Percentiles rank a stretch among this genome's conserved stretches.
Evolutionary conservation across 35 echinoderm and acorn worm genomes (phyloP).

Genomic region (Ptychodera flava): DNA sequence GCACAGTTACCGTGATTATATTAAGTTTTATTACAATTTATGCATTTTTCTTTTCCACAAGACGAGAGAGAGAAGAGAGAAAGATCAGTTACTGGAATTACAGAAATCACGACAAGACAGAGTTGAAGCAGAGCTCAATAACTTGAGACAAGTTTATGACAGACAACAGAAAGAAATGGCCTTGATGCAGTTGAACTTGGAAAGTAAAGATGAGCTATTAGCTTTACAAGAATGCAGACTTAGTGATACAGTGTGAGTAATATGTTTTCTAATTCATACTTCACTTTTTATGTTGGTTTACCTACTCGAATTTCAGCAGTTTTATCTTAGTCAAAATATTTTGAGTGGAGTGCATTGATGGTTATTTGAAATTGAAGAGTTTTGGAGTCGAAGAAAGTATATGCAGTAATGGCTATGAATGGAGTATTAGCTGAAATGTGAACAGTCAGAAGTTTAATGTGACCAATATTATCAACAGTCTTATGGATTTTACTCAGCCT

Average conservation of each 20-base stretch:
- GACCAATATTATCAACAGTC: too few relatives aligned
- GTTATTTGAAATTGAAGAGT: background rate
- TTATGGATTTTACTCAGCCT: too few relatives aligned
- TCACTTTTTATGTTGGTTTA: background rate
- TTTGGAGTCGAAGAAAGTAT: too few relatives aligned
- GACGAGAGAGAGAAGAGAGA: constrained; percentile 85
- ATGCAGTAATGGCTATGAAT: too few relatives aligned
- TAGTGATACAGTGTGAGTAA: constrained; percentile 22
- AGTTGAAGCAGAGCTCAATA: constrained; percentile 78
- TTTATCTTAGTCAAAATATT: background rate
- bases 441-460: too few relatives aligned
- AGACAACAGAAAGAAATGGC: constrained; percentile 77
- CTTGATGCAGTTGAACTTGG: constrained; percentile 75
- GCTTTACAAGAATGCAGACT: constrained; percentile 29
- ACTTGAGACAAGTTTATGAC: constrained; percentile 66
- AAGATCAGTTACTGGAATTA: constrained; percentile 77
- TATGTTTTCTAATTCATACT: background rate
- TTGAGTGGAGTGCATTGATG: background rate
- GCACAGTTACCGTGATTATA: too few relatives aligned
- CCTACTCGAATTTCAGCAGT: background rate
- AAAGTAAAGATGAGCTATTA: constrained; percentile 48
- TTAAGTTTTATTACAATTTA: too few relatives aligned
- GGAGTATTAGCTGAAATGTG: too few relatives aligned
- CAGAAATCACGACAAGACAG: constrained; percentile 89
- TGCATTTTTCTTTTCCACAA: background rate